Conservation (phyloP, 2,113 vertebrate genomes). For the Sebastes fasciatus region DNA sequence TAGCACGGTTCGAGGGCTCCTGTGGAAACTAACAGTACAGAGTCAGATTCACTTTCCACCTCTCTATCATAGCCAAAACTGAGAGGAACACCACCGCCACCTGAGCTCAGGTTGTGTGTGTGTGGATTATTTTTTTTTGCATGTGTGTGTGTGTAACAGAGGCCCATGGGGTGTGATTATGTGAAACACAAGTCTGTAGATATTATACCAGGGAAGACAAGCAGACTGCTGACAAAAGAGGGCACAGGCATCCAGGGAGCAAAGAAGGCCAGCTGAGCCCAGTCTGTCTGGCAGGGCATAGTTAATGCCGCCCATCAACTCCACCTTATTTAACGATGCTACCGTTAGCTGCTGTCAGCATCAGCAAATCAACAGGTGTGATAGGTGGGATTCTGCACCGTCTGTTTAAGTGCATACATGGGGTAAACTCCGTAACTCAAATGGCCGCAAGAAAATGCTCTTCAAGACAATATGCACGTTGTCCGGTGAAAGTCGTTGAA, state of each 20-base stretch:
- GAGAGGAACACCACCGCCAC: conserved; percentile 28
- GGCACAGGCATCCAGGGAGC: conserved; percentile 26
- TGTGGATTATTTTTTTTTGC: conserved; percentile 8
- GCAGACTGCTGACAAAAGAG: conserved; percentile 57
- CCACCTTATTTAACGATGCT: conserved; percentile 36
- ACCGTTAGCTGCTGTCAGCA: conserved; percentile 36
- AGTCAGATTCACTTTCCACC: conserved; percentile 75
- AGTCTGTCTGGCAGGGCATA: conserved; percentile 30
- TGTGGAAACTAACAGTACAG: conserved; percentile 71
- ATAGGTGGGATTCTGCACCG: background rate
- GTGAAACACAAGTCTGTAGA: conserved; percentile 70
- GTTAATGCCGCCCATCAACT: conserved; percentile 31
- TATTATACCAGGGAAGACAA: conserved; percentile 59
- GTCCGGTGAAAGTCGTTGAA: conserved; percentile 46
- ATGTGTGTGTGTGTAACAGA: conserved; percentile 12
- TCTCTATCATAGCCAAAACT: conserved; percentile 49
- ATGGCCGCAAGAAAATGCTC: conserved; percentile 8
- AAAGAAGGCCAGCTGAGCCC: conserved; percentile 28
- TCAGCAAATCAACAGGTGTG: conserved; percentile 30
- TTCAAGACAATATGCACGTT: conserved; percentile 30
- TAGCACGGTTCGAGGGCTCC: conserved; percentile 57
- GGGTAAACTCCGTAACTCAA: conserved; percentile 7
- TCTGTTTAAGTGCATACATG: background rate
- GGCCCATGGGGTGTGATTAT: conserved; percentile 54
- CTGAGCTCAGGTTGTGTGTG: conserved; percentile 51